phyloP scores from a whole-genome alignment of 2,113 vertebrate species.

The Phoxinus phoxinus region DNA sequence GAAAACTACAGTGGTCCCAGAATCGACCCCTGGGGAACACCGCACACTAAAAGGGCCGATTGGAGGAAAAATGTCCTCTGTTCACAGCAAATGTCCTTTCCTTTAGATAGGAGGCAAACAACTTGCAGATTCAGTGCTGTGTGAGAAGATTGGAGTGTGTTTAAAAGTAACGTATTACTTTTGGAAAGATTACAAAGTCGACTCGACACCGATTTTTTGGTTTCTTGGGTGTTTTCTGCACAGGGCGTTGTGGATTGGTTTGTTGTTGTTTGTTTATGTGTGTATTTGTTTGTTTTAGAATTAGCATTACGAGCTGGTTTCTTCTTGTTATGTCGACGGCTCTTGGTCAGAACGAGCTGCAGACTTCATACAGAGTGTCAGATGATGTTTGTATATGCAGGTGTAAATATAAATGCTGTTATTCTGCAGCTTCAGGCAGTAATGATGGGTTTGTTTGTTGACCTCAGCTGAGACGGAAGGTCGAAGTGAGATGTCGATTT shows the following conservation, averaged over 20 bases:
- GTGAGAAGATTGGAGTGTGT: no score
- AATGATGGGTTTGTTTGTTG: not conserved
- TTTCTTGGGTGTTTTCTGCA: not conserved
- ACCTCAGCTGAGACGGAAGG: not conserved
- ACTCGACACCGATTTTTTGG: not conserved
- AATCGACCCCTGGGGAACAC: no score
- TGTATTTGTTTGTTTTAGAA: not conserved
- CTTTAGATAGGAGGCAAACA: no score
- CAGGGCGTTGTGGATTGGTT: not conserved
- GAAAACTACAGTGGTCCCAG: no score
- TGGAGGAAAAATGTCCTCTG: no score
- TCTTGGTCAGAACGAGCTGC: not conserved
- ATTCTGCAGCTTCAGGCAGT: not conserved
- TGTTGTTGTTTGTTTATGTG: not conserved
- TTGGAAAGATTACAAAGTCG: not conserved
- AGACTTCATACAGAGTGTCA: not conserved
- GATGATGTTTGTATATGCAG: not conserved
- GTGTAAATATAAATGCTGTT: not conserved
- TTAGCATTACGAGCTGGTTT: not conserved
- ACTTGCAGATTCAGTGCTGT: no score
- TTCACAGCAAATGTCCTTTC: no score
- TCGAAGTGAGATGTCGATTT: not conserved
- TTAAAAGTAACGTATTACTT: not conserved
- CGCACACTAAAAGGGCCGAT: no score
- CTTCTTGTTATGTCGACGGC: not conserved